These are phyloP conservation scores for Dioctria rufipes DNA, from an alignment of 2,888 invertebrate species.

Conservation along the genomic window DNA sequence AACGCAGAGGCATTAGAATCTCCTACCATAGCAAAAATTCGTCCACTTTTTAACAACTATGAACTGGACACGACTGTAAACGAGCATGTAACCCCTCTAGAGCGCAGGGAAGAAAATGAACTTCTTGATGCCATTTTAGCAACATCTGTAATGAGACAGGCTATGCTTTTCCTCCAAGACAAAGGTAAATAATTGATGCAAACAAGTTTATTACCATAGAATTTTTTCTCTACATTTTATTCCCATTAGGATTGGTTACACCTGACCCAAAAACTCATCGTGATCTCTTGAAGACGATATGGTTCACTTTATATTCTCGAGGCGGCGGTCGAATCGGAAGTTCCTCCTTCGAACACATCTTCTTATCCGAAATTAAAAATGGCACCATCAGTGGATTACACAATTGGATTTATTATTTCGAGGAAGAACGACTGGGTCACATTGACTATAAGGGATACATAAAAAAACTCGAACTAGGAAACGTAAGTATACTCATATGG, in stretches of 20 bases:
- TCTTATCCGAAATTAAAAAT: conserved; percentile 88
- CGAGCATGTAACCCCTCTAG: conserved; percentile 83
- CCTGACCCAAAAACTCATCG: conserved; percentile 80
- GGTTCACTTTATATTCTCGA: conserved; percentile 88
- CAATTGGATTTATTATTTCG: conserved; percentile 90
- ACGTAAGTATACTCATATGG: conserved; percentile 73
- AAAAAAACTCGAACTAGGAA: conserved; percentile 79
- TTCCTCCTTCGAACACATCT: conserved; percentile 94
- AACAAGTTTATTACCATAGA: neutral
- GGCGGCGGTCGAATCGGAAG: conserved; percentile 86
- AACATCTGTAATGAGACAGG: conserved; percentile 83
- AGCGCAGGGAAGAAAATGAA: conserved; percentile 83
- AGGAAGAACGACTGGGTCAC: conserved; percentile 80
- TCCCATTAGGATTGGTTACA: conserved; percentile 73
- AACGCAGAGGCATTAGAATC: conserved; percentile 74
- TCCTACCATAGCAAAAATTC: conserved; percentile 82
- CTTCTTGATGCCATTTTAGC: conserved; percentile 84
- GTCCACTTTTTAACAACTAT: conserved; percentile 88
- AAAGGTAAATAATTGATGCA: conserved; percentile 71
- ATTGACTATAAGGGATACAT: conserved; percentile 86
- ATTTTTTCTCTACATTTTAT: neutral
- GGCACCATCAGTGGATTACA: conserved; percentile 87
- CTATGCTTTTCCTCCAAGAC: conserved; percentile 73
- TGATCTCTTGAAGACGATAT: conserved; percentile 80
- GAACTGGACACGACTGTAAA: conserved; percentile 81